Evolutionary conservation across 1,140 invertebrate genomes (phyloP).

Genomic region (Leptopilina boulardi): DNA sequence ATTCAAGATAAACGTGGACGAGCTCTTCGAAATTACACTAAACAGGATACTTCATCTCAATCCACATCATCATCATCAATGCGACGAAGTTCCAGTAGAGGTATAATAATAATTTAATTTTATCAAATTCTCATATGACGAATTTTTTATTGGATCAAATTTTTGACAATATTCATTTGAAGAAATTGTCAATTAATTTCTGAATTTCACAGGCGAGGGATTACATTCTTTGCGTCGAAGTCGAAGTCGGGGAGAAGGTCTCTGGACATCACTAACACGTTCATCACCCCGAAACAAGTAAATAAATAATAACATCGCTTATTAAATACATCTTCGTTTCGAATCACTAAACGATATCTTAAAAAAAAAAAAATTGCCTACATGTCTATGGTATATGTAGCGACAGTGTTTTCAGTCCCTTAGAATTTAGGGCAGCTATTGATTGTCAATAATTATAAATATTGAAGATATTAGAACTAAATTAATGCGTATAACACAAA

Average conservation of each 20-base stretch:
- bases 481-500: slow-evolving; percentile 51
- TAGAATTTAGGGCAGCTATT: slow-evolving; percentile 70
- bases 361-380: slow-evolving; percentile 63
- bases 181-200: too few relatives aligned
- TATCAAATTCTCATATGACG: too few relatives aligned
- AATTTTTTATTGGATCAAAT: not conserved
- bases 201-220: slow-evolving; percentile 71
- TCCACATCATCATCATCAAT: slow-evolving; percentile 67
- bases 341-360: slow-evolving; percentile 65
- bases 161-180: not conserved
- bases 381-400: slow-evolving; percentile 71
- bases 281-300: slow-evolving; percentile 68
- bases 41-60: slow-evolving; percentile 59
- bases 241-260: slow-evolving; percentile 71
- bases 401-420: slow-evolving; percentile 69
- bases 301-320: slow-evolving; percentile 48
- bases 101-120: too few relatives aligned
- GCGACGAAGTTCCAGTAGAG: slow-evolving; percentile 70
- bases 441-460: slow-evolving; percentile 68
- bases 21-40: slow-evolving; percentile 81
- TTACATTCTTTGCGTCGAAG: slow-evolving; percentile 73
- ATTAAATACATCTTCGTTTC: slow-evolving; percentile 57
- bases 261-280: slow-evolving; percentile 66
- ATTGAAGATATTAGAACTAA: slow-evolving; percentile 54
- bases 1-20: slow-evolving; percentile 87